phyloP scores from a whole-genome alignment of 1,140 invertebrate genomes.

The Teleopsis dalmanni region DNA sequence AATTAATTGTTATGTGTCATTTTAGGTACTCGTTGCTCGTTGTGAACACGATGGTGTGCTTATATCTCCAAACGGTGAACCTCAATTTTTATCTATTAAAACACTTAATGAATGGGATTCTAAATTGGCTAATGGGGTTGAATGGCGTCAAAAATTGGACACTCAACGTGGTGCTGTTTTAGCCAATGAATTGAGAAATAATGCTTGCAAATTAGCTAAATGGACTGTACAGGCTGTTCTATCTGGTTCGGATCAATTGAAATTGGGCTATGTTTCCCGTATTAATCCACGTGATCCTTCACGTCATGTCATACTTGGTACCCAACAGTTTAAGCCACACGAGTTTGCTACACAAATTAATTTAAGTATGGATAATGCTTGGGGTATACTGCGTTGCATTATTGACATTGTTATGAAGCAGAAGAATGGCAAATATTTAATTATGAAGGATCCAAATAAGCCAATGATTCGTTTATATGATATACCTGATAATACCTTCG shows the following conservation, averaged over 20 bases:
- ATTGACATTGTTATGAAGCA: conserved; percentile 98
- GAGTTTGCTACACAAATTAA: conserved; percentile 99
- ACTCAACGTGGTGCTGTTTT: conserved; percentile 95
- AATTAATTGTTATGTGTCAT: too few relatives aligned
- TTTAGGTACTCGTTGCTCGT: conserved; percentile 68
- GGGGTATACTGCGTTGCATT: conserved; percentile 97
- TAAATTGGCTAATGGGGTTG: conserved; percentile 88
- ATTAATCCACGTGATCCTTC: conserved; percentile 87
- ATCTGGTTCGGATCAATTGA: conserved; percentile 94
- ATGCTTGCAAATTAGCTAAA: conserved; percentile 97
- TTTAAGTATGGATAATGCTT: conserved; percentile 98
- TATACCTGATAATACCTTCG: conserved; percentile 97
- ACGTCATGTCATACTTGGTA: conserved; percentile 95
- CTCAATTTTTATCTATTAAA: conserved; percentile 93
- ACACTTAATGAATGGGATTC: conserved; percentile 99
- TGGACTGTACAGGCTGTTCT: conserved; percentile 97
- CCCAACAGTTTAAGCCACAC: conserved; percentile 96
- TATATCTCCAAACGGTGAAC: conserved; percentile 82
- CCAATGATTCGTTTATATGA: conserved; percentile 92
- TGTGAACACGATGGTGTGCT: conserved; percentile 97
- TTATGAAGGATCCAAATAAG: conserved; percentile 99
- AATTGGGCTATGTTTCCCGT: conserved; percentile 97
- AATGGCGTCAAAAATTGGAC: conserved; percentile 97
- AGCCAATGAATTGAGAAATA: conserved; percentile 96
- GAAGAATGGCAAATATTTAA: conserved; percentile 93